Percentiles rank a stretch among this genome's conserved stretches.
These are phyloP conservation scores for Neodiprion lecontei DNA, from an alignment of 1,140 invertebrate species.

Conservation along the genomic window DNA sequence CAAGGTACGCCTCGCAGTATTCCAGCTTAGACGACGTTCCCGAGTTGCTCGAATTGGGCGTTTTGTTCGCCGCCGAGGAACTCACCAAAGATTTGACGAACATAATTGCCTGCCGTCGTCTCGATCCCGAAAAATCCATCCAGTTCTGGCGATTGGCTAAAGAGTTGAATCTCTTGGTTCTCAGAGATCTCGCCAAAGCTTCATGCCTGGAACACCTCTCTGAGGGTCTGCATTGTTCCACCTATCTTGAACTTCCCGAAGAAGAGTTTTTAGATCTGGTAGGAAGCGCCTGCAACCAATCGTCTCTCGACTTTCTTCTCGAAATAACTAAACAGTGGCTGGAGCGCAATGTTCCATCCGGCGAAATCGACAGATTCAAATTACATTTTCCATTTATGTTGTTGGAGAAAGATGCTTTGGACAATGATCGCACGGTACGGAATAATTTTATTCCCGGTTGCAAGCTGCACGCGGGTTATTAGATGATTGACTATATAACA, in stretches of 20 bases:
- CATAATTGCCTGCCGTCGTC: not conserved
- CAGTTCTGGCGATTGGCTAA: not conserved
- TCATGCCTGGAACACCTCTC: not conserved
- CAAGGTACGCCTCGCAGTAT: not conserved
- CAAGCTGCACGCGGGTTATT: not conserved
- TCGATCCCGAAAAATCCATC: not conserved
- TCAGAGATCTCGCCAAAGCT: not conserved
- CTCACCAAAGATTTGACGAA: not conserved
- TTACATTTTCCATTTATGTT: not conserved
- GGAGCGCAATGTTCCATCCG: not conserved
- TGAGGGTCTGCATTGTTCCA: not conserved
- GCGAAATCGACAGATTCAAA: not conserved
- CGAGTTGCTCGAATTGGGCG: not conserved
- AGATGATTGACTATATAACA: not conserved
- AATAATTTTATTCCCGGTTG: not conserved
- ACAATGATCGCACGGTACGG: not conserved
- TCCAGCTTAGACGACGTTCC: not conserved
- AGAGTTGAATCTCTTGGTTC: not conserved
- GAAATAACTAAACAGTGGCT: not conserved
- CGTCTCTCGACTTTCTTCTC: not conserved
- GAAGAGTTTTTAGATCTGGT: not conserved
- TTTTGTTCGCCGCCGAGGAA: not conserved
- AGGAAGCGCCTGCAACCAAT: not conserved
- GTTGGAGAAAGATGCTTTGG: not conserved
- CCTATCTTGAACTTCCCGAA: not conserved